phyloP scores from a whole-genome alignment of 2,797 vertebrate species.

The Cygnus olor region DNA sequence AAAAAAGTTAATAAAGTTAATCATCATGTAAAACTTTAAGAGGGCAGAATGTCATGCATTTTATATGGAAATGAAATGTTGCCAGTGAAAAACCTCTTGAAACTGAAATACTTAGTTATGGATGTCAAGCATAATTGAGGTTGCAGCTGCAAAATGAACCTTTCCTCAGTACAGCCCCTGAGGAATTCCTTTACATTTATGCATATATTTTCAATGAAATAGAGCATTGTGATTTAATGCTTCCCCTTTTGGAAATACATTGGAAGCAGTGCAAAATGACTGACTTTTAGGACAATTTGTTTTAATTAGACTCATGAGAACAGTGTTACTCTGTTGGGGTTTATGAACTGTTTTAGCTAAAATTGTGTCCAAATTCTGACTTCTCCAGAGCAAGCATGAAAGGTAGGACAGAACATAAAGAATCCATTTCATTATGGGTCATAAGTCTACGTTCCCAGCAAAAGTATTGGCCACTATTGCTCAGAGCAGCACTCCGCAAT shows the following conservation, averaged over 20 bases:
- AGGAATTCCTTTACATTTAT: conserved; percentile 66
- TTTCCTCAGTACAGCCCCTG: conserved; percentile 33
- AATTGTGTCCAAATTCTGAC: not conserved
- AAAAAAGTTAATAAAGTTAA: conserved; percentile 34
- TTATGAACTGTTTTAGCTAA: conserved; percentile 31
- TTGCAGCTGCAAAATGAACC: conserved; percentile 50
- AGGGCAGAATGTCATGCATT: conserved; percentile 45
- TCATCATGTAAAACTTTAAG: conserved; percentile 48
- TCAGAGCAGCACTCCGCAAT: not conserved
- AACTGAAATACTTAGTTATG: conserved; percentile 37
- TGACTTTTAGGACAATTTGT: conserved; percentile 19
- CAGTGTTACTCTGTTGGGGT: conserved; percentile 3
- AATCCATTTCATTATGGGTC: not conserved
- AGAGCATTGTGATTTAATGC: conserved; percentile 47
- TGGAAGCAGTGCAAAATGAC: conserved; percentile 15
- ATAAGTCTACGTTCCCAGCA: not conserved
- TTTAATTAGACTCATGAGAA: conserved; percentile 35
- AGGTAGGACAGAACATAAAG: not conserved
- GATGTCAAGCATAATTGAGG: conserved; percentile 57
- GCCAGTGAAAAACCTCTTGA: conserved; percentile 28
- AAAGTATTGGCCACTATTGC: not conserved
- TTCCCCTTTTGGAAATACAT: conserved; percentile 41
- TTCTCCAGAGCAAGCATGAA: not conserved
- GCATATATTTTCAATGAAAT: conserved; percentile 55
- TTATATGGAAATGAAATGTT: conserved; percentile 23